phyloP scores from a whole-genome alignment of 2,888 invertebrate genomes.

The Margaritifera margaritifera region DNA sequence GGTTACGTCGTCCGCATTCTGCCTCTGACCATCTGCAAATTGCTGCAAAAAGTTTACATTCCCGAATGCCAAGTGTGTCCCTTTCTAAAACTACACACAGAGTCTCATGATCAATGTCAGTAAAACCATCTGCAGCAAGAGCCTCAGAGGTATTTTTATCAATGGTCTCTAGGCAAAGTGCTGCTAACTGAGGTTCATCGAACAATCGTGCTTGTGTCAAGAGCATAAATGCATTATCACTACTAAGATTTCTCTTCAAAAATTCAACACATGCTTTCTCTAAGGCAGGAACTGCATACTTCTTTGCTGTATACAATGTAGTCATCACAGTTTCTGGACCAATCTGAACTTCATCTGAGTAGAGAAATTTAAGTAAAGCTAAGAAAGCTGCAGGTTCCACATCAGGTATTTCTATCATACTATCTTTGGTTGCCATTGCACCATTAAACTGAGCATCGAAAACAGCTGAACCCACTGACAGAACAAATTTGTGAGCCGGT shows the following conservation, averaged over 20 bases:
- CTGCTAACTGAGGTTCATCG: conserved; percentile 87
- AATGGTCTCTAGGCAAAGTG: conserved; percentile 86
- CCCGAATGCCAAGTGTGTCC: conserved; percentile 85
- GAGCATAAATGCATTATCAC: conserved; percentile 88
- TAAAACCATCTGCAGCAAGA: conserved; percentile 84
- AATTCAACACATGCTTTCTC: conserved; percentile 90
- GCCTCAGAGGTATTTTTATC: conserved; percentile 89
- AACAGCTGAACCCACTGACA: conserved; percentile 87
- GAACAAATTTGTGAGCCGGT: conserved; percentile 82
- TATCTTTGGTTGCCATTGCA: conserved; percentile 63
- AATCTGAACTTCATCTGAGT: conserved; percentile 88
- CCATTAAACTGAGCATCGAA: conserved; percentile 92
- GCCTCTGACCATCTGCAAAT: conserved; percentile 70
- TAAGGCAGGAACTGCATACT: conserved; percentile 88
- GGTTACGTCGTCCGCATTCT: conserved; percentile 81
- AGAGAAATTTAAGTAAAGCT: conserved; percentile 81
- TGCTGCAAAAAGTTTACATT: conserved; percentile 83
- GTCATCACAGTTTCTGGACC: conserved; percentile 91
- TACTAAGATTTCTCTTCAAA: conserved; percentile 81
- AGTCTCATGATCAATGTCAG: conserved; percentile 87
- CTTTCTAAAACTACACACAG: conserved; percentile 84
- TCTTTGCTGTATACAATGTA: conserved; percentile 88
- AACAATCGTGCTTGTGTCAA: conserved; percentile 85
- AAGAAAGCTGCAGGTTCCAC: conserved; percentile 88
- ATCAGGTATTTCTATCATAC: conserved; percentile 85